These are phyloP conservation scores for Spinibarbus caldwelli DNA, from an alignment of 2,797 vertebrate genomes.

Conservation along the genomic window DNA sequence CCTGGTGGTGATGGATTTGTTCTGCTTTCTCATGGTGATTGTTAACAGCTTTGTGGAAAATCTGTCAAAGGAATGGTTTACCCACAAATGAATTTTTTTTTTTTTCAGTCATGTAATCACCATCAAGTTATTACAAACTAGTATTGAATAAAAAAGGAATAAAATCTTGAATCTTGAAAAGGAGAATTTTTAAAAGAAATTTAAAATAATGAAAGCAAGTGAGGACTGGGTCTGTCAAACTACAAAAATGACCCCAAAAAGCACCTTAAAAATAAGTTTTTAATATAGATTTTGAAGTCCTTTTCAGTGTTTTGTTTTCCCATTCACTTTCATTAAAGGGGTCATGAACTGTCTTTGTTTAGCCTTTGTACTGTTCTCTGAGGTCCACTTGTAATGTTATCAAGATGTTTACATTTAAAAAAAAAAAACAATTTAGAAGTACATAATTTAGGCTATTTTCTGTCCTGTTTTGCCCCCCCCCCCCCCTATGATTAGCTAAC, in stretches of 20 bases:
- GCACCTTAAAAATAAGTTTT: not conserved
- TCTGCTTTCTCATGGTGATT: not conserved
- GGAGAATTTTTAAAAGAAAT: too few species aligned
- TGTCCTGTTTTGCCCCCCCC: too few species aligned
- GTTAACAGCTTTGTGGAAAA: slow-evolving; percentile 1
- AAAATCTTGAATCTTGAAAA: too few species aligned
- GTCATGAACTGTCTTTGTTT: too few species aligned
- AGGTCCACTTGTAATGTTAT: too few species aligned
- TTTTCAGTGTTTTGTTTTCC: not conserved
- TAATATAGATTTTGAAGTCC: not conserved
- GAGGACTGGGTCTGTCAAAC: not conserved
- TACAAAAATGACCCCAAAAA: not conserved
- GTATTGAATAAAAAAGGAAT: not conserved
- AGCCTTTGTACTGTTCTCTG: too few species aligned
- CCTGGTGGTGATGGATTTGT: slow-evolving; percentile 20
- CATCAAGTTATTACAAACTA: not conserved
- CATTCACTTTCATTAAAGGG: not conserved
- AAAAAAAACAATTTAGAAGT: too few species aligned
- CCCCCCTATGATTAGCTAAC: too few species aligned
- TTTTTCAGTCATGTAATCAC: not conserved
- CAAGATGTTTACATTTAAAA: too few species aligned
- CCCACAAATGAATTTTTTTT: not conserved
- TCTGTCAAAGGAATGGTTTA: not conserved
- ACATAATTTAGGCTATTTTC: too few species aligned
- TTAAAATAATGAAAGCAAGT: not conserved